These are phyloP conservation scores for Phylloscopus collybita DNA, from an alignment of 2,797 vertebrate species.

Conservation along the genomic window DNA sequence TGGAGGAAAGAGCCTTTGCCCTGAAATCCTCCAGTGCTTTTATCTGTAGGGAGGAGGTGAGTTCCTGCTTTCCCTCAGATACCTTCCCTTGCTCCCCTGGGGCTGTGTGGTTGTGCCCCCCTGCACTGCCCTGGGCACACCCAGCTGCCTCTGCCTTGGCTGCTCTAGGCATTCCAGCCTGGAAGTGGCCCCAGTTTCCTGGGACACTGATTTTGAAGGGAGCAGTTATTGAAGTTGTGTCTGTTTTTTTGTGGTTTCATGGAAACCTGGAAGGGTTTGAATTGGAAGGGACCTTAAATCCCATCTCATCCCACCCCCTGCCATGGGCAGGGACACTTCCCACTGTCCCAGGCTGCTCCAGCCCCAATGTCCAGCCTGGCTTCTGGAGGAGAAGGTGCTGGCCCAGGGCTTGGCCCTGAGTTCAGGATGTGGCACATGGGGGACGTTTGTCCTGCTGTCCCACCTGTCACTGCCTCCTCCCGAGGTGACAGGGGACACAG, in stretches of 20 bases:
- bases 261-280: too few relatives aligned
- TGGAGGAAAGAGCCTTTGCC: background rate
- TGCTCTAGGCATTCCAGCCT: background rate
- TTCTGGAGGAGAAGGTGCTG: background rate
- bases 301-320: too few relatives aligned
- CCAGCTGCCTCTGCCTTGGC: background rate
- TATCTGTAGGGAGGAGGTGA: background rate
- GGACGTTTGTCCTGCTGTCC: rapidly evolving
- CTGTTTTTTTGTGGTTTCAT: too few relatives aligned
- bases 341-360: too few relatives aligned
- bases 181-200: background rate
- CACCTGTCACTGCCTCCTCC: background rate
- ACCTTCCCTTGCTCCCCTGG: background rate
- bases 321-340: too few relatives aligned
- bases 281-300: too few relatives aligned
- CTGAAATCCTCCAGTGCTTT: background rate
- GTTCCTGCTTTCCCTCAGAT: background rate
- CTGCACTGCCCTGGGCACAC: background rate
- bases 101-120: background rate
- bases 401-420: rapidly evolving
- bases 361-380: too few relatives aligned
- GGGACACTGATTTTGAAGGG: background rate
- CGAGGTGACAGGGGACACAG: background rate
- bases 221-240: too few relatives aligned
- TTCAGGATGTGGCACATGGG: rapidly evolving